Conservation (phyloP, 2,113 vertebrate genomes). For the Pseudonaja textilis region DNA sequence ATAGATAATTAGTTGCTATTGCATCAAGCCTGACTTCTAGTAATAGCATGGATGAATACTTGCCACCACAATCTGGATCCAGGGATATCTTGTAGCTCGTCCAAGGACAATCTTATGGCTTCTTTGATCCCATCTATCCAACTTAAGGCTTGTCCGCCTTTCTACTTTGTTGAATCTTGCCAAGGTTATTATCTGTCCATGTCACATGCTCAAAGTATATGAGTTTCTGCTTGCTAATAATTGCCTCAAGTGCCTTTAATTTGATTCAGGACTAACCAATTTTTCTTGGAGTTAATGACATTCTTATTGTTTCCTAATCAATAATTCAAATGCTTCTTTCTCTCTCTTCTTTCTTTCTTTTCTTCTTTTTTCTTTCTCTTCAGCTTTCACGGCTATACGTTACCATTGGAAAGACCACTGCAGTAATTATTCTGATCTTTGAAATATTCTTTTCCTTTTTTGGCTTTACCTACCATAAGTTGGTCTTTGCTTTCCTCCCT, state of each 20-base stretch:
- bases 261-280: neutral
- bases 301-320: neutral
- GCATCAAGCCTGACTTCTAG: neutral
- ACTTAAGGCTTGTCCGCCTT: neutral
- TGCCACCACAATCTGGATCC: neutral
- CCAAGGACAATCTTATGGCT: neutral
- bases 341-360: neutral
- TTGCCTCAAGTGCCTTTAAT: neutral
- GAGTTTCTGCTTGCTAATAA: neutral
- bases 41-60: neutral
- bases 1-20: neutral
- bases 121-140: neutral
- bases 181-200: neutral
- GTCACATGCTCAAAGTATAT: neutral
- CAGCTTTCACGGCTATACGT: neutral
- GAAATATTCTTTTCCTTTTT: neutral
- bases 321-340: neutral
- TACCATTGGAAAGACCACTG: neutral
- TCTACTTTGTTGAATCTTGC: neutral
- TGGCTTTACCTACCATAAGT: neutral
- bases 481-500: neutral
- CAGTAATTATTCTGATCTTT: neutral
- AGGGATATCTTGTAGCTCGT: neutral
- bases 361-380: neutral
- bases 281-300: neutral